These are phyloP conservation scores for Turdus rufiventris DNA, from an alignment of 2,113 vertebrate species.

Conservation along the genomic window DNA sequence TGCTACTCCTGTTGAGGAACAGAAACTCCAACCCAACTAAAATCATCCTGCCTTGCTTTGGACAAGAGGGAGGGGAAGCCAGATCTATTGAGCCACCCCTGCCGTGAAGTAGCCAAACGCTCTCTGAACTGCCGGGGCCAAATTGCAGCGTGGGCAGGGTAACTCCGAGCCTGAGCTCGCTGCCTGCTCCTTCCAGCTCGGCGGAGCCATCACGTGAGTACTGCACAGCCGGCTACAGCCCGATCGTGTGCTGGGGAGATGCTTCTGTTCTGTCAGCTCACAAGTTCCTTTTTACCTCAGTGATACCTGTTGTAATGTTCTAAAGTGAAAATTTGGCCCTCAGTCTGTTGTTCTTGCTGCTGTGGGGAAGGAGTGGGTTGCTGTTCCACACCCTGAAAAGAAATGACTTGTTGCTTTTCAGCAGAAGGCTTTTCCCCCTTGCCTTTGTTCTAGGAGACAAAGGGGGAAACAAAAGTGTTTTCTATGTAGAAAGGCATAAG, in stretches of 20 bases:
- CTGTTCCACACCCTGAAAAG: conserved; percentile 65
- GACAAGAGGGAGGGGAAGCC: conserved; percentile 8
- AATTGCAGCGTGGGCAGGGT: conserved; percentile 41
- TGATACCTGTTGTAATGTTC: background rate
- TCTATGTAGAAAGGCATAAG: conserved; percentile 66
- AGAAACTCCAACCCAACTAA: background rate
- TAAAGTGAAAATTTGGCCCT: conserved; percentile 10
- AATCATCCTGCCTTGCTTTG: background rate
- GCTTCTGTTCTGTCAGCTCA: background rate
- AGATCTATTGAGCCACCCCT: background rate
- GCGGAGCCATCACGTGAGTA: conserved; percentile 29
- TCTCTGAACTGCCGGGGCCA: conserved; percentile 50
- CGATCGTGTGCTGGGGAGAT: background rate
- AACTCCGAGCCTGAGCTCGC: conserved; percentile 25
- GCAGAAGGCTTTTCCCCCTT: conserved; percentile 64
- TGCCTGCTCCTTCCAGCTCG: background rate
- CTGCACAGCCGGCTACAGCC: background rate
- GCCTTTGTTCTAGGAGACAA: conserved; percentile 80
- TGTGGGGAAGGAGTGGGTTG: conserved; percentile 28
- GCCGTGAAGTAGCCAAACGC: conserved; percentile 47
- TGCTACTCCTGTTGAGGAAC: background rate
- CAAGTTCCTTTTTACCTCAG: conserved; percentile 1
- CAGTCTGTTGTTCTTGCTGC: background rate
- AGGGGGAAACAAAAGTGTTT: conserved; percentile 75
- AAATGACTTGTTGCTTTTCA: conserved; percentile 79